Base-by-base conservation (phyloP, 2,888 invertebrate genomes). In the Drosophila gaucha region DNA sequence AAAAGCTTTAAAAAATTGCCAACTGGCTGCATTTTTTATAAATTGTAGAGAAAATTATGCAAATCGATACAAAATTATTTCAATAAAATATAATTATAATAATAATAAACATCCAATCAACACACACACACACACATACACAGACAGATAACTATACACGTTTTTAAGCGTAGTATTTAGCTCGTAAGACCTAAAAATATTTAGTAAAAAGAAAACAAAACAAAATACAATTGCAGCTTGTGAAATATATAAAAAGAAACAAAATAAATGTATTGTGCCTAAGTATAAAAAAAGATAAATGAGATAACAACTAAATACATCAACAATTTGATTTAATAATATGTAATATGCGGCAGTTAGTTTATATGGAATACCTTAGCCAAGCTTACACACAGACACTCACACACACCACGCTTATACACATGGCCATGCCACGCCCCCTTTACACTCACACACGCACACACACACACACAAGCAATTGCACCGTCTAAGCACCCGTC, bases 201-300 rank as follows among this genome's bases (percentile, higher is more conserved):
- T 65, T 86, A 82, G 31, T 46, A 31, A 22, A 31, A 20, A 20
- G 2, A 8, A 44, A 44, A 44, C 62, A 47, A 54, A 76, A 59
- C 52, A 30, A 68, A 66, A 63, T 24, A n/a, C 24, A 58, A 43
- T 64, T 66, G 56, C 58, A 52, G 65, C 58, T 67, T 55, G 56
- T 57, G 41, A 56, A 58, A 24, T 50, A 63, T 35, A 65, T 52
- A 66, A 63, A 72, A 57, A 46, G 31, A 80, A 67, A 66, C 22
- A 70, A 84, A 80, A 84, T 86, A 76, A 83, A 86, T 84, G 67
- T 86, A 84, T 84, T 88, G 84, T 84, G 84, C 84, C 84, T 84
- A 84, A 86, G 82, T 80, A 78, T 86, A 80, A 70, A 56, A 28
- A 47, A 58, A 39, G 20, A 24, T 1, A 10, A 47, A 18, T 55